Conservation (phyloP, 2,888 invertebrate genomes). For the Drosophila neotestacea region DNA sequence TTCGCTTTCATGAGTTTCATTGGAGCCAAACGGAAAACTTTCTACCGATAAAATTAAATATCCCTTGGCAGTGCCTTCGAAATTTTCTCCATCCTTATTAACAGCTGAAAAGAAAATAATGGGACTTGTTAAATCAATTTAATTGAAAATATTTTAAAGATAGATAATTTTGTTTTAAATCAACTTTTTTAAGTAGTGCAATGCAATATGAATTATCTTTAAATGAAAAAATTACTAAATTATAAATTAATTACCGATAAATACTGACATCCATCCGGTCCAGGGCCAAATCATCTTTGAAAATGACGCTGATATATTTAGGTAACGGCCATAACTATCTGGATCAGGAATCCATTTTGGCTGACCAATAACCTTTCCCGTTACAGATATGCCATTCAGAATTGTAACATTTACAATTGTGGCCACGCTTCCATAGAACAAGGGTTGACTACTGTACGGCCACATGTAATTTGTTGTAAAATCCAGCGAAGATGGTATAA, state of each 20-base stretch:
- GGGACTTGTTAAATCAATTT: not conserved
- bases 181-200: too few species aligned
- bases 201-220: too few species aligned
- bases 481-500: slow-evolving; percentile 94
- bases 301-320: slow-evolving; percentile 92
- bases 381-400: slow-evolving; percentile 96
- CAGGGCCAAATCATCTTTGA: slow-evolving; percentile 97
- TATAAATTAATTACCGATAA: slow-evolving; percentile 85
- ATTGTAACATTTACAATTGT: slow-evolving; percentile 97
- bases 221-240: too few species aligned
- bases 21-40: slow-evolving; percentile 89
- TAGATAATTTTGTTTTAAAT: too few species aligned
- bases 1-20: slow-evolving; percentile 87
- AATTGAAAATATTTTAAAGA: too few species aligned
- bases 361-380: slow-evolving; percentile 89
- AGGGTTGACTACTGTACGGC: slow-evolving; percentile 98
- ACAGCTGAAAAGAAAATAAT: slow-evolving; percentile 85
- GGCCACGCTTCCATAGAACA: slow-evolving; percentile 94
- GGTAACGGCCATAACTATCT: slow-evolving; percentile 91
- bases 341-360: slow-evolving; percentile 94
- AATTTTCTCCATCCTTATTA: slow-evolving; percentile 88
- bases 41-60: slow-evolving; percentile 93
- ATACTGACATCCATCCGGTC: slow-evolving; percentile 97
- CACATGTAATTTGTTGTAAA: slow-evolving; percentile 99
- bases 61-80: slow-evolving; percentile 93